These are phyloP conservation scores for Hippopotamyrus pictus DNA, from an alignment of 2,797 vertebrate genomes.

Conservation along the genomic window DNA sequence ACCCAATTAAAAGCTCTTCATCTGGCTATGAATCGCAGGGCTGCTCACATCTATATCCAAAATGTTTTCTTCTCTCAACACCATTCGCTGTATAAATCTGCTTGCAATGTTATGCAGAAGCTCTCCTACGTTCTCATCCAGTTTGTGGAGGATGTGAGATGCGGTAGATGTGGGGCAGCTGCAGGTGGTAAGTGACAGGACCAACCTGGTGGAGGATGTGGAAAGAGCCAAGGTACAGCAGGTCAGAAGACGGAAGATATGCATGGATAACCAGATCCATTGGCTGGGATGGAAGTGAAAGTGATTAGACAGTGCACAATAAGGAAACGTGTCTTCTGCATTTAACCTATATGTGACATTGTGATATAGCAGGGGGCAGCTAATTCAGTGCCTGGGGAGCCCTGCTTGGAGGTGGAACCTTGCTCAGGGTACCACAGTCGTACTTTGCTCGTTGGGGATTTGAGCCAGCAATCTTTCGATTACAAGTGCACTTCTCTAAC, in stretches of 20 bases:
- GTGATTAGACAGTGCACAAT: background rate
- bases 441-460: background rate
- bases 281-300: background rate
- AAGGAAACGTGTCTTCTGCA: background rate
- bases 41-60: too few species aligned
- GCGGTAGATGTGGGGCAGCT: background rate
- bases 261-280: background rate
- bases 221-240: background rate
- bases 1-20: too few species aligned
- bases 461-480: background rate
- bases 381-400: background rate
- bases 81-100: background rate
- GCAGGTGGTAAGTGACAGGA: background rate
- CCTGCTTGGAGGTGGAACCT: background rate
- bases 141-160: background rate
- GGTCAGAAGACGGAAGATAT: background rate
- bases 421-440: background rate
- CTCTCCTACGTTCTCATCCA: background rate
- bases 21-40: too few species aligned
- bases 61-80: too few species aligned
- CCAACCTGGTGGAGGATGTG: background rate
- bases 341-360: background rate
- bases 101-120: background rate
- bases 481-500: background rate
- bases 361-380: background rate